A percentile compares a stretch with the other conserved stretches of the same genome.
Evolutionary conservation across 53 echinoderm and acorn worm species (phyloP).

Genomic region (Holothuria scabra): DNA sequence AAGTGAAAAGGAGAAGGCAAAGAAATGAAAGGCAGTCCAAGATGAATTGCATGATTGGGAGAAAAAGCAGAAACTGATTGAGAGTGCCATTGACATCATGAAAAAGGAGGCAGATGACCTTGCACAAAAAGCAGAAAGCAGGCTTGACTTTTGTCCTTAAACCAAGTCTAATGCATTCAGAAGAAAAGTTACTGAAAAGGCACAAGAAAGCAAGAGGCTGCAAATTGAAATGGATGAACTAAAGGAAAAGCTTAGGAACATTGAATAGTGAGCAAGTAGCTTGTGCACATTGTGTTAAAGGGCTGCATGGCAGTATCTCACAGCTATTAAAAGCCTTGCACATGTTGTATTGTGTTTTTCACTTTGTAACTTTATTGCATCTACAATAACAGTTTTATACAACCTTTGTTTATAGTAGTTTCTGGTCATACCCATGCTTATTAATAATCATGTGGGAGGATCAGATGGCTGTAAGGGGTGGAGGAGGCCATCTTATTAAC

Average conservation of each 20-base stretch:
- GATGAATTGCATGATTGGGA: not conserved
- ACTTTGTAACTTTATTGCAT: not conserved
- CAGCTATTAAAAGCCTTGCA: not conserved
- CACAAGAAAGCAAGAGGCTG: not conserved
- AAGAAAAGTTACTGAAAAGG: not conserved
- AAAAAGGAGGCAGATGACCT: slow-evolving; percentile 14
- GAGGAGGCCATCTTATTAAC: no score
- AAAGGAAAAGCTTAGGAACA: slow-evolving; percentile 1
- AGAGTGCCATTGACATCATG: slow-evolving; percentile 5
- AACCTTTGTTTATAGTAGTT: no score
- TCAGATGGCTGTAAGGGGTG: no score
- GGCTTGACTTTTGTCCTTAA: not conserved
- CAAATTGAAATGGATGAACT: not conserved
- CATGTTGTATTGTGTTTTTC: slow-evolving; percentile 1
- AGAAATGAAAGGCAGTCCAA: slow-evolving; percentile 4
- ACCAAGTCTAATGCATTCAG: slow-evolving; percentile 9
- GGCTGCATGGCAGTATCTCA: slow-evolving; percentile 19
- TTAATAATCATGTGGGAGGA: no score
- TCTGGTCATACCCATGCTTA: no score
- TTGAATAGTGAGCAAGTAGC: not conserved
- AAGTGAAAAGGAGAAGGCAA: slow-evolving; percentile 2
- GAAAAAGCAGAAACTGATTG: slow-evolving; percentile 2
- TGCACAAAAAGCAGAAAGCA: slow-evolving; percentile 5
- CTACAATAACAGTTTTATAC: no score
- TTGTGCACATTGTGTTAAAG: not conserved